Evolutionary conservation across 2,888 invertebrate genomes (phyloP).

Genomic region (Drosophila koepferae): DNA sequence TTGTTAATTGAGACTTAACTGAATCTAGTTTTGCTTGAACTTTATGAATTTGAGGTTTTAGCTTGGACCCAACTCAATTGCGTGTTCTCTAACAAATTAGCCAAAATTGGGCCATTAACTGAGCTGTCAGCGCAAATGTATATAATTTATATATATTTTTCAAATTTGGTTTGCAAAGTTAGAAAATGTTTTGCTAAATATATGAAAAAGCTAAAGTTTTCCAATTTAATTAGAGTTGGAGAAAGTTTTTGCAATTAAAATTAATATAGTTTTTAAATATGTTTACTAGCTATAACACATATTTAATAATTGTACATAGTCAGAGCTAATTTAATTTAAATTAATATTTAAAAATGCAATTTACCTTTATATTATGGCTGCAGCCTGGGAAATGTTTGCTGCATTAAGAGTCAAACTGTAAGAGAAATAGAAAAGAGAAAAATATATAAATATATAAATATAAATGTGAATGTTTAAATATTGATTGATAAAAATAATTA

Average conservation of each 20-base stretch:
- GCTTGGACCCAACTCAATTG: neutral
- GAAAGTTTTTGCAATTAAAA: neutral
- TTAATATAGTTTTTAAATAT: too few relatives aligned
- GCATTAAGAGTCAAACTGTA: slow-evolving; percentile 35
- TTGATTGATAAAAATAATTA: too few relatives aligned
- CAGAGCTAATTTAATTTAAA: too few relatives aligned
- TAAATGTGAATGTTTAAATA: neutral
- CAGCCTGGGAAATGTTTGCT: slow-evolving; percentile 12
- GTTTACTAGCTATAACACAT: too few relatives aligned
- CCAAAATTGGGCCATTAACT: too few relatives aligned
- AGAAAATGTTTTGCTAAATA: neutral
- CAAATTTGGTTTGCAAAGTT: neutral
- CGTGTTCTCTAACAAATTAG: neutral
- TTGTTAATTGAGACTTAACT: slow-evolving; percentile 3
- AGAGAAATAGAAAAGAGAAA: neutral
- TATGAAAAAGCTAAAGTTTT: neutral
- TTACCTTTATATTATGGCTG: slow-evolving; percentile 28
- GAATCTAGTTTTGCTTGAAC: neutral
- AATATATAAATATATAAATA: neutral
- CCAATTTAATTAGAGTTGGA: neutral
- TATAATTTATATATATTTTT: neutral
- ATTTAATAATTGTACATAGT: too few relatives aligned
- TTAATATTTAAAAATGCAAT: neutral
- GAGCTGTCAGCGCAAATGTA: neutral
- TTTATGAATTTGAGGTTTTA: neutral